Percentiles rank a stretch among this genome's conserved stretches.
phyloP scores from a whole-genome alignment of 2,888 invertebrate genomes.

The Mycalesis mineus region DNA sequence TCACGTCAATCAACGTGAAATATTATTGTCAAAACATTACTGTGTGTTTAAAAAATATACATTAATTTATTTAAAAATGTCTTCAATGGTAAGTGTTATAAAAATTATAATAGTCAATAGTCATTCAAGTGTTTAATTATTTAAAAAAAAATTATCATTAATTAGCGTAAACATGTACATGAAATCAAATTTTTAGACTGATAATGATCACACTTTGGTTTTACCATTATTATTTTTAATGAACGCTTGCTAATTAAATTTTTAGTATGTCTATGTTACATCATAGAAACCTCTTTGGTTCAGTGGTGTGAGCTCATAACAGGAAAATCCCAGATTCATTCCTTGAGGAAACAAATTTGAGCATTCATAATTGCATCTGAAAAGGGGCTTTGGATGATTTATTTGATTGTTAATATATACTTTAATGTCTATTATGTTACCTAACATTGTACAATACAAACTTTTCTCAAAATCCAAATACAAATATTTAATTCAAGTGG shows the following conservation, averaged over 20 bases:
- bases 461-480: too few species aligned
- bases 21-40: slow-evolving; percentile 55
- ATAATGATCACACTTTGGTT: background rate
- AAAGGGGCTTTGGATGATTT: too few species aligned
- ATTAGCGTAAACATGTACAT: background rate
- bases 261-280: background rate
- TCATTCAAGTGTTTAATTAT: background rate
- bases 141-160: background rate
- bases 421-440: too few species aligned
- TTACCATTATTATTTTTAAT: background rate
- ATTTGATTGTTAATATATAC: too few species aligned
- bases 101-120: background rate
- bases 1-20: slow-evolving; percentile 63
- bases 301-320: too few species aligned
- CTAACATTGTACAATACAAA: too few species aligned
- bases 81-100: slow-evolving; percentile 58
- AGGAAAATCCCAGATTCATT: too few species aligned
- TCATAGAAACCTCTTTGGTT: background rate
- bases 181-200: background rate
- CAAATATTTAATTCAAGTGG: too few species aligned
- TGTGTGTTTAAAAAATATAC: slow-evolving; percentile 34
- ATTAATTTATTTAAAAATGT: slow-evolving; percentile 48
- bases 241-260: background rate
- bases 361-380: too few species aligned
- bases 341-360: too few species aligned